Percentiles rank a stretch among this genome's conserved stretches.
Conservation (phyloP, 1,140 invertebrate species). For the Micrasema longulum region DNA sequence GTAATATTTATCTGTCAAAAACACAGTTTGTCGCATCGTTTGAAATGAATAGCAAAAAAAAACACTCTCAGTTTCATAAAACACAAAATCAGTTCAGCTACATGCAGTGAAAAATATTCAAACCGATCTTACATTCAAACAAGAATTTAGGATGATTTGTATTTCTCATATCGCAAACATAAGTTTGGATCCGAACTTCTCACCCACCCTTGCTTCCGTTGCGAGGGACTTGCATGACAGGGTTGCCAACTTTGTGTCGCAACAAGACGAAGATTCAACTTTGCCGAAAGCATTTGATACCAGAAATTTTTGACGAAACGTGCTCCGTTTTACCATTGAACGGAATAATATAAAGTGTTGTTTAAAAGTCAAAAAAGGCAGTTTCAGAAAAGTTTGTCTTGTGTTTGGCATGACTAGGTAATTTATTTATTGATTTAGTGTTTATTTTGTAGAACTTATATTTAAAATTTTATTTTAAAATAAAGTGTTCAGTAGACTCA, state of each 20-base stretch:
- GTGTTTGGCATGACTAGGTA: too few species aligned
- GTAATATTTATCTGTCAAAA: too few species aligned
- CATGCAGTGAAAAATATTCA: conserved; percentile 22
- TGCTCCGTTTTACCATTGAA: background rate
- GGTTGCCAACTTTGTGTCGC: conserved; percentile 5
- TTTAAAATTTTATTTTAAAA: too few species aligned
- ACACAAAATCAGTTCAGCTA: background rate
- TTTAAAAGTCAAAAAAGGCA: too few species aligned
- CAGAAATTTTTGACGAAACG: conserved; percentile 1
- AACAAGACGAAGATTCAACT: conserved; percentile 15
- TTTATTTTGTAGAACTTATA: too few species aligned
- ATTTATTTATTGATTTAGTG: too few species aligned
- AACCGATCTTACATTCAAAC: conserved; percentile 33
- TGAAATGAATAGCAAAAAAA: too few species aligned
- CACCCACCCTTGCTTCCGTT: background rate
- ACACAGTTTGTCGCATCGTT: too few species aligned
- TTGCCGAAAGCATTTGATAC: conserved; percentile 4
- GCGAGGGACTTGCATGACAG: conserved; percentile 5
- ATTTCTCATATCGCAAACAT: conserved; percentile 37
- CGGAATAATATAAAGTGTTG: too few species aligned
- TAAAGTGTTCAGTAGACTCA: too few species aligned
- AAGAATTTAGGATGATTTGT: conserved; percentile 36
- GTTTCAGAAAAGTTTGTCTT: too few species aligned
- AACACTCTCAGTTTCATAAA: background rate
- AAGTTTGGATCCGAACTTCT: conserved; percentile 13